Base-by-base conservation (phyloP, 2,113 vertebrate species). In the Scolopax mira region DNA sequence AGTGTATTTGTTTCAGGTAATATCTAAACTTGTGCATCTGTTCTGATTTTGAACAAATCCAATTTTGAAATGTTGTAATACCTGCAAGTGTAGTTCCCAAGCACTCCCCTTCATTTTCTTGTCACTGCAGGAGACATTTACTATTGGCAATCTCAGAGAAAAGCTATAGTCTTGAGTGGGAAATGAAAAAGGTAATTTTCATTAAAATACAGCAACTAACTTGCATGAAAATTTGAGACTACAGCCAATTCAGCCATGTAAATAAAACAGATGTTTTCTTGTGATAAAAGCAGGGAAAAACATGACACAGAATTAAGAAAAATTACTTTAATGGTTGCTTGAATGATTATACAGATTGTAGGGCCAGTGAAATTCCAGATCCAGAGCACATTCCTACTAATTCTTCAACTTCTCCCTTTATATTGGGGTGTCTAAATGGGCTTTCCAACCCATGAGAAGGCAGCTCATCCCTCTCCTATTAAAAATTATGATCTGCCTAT, bases 71-170 rank as follows among this genome's bases (percentile, higher is more conserved):
- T 86, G 90, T 75, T 85, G 13, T 71, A 88, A 92, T 93, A 95
- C 85, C 79, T 95, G 64, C 51, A 88, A 96, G 79, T 83, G 42
- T 67, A 92, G 92, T 60, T 97, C 65, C 16, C 60, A 86, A 92
- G 70, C 60, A 90, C 77, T 92, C 16, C 48, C 90, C 88, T 96
- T 96, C 77, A 96, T 97, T 97, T 97, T 95, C 92, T 93, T 96
- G 92, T 96, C 95, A 92, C 96, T 80, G 88, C 95, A 95, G 96
- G 96, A 95, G 94, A 96, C 90, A 83, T 97, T 95, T 95, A 69
- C 93, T 97, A 96, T 92, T 93, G 93, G 85, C 88, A 96, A 80
- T 97, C 90, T 96, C 88, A 69, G 60, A 90, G 73, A 79, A 94
- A 95, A 93, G 75, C 90, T 83, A 41, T 79, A 95, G 90, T 88